A percentile compares a stretch with the other conserved stretches of the same genome.
phyloP scores from a whole-genome alignment of 2,113 vertebrate species.

The Nerophis ophidion region DNA sequence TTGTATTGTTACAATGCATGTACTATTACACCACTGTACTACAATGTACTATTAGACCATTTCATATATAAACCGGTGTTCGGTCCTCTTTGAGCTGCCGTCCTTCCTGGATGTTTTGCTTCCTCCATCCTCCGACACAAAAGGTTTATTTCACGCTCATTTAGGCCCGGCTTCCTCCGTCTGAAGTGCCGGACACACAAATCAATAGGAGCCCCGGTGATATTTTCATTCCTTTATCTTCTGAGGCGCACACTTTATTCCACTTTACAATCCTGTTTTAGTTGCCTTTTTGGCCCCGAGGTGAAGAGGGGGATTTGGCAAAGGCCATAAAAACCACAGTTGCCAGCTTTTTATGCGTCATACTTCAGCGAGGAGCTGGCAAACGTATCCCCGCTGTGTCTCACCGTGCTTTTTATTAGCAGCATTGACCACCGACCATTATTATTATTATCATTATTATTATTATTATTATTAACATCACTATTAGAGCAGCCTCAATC shows the following conservation, averaged over 20 bases:
- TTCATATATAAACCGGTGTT: too few species aligned
- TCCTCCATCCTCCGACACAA: conserved; percentile 40
- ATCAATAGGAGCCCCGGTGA: conserved; percentile 43
- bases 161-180: conserved; percentile 53
- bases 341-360: conserved; percentile 44
- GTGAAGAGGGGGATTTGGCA: conserved; percentile 31
- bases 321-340: conserved; percentile 36
- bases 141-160: conserved; percentile 49
- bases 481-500: too few species aligned
- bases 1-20: too few species aligned
- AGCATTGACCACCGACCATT: conserved; percentile 55
- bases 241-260: conserved; percentile 46
- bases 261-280: conserved; percentile 57
- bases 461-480: conserved; percentile 1
- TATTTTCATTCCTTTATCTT: conserved; percentile 52
- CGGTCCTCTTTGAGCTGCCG: too few species aligned
- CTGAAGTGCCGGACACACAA: conserved; percentile 51
- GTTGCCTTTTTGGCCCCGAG: conserved; percentile 41
- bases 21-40: too few species aligned
- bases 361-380: conserved; percentile 37
- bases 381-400: conserved; percentile 43
- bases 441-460: conserved; percentile 10
- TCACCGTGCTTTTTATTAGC: conserved; percentile 52
- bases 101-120: neutral
- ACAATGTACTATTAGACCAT: too few species aligned